Base-by-base conservation (phyloP, 2,113 vertebrate genomes). In the Brachirus orientalis region DNA sequence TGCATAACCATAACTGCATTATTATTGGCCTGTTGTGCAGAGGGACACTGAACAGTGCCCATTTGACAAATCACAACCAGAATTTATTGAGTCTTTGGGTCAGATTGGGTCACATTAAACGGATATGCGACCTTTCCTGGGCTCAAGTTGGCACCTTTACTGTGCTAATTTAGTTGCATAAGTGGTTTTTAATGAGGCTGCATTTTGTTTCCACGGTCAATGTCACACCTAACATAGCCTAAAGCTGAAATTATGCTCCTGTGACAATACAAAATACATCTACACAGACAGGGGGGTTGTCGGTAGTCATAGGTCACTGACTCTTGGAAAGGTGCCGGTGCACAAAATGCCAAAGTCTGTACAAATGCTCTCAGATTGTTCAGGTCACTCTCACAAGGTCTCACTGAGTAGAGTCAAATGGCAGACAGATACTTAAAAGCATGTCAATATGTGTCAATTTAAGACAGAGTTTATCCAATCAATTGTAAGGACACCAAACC, bases 361-460 rank as follows among this genome's bases (percentile, higher is more conserved):
- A 44, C 19, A 22, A 16, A 1, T n/a, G 8, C 35, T 19, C n/a
- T 38, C 20, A 11, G 19, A 20, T 19, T 37, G 41, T 66, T 74
- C 9, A 22, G 36, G 50, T 57, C 33, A 52, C 19, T 11, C 53
- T 28, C 35, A 53, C 69, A 77, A 82, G 78, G 65, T 82, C 65
- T 63, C 4, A 41, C 17, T 38, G 46, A 47, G 19, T 28, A 40
- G 17, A 17, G 44, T 13, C 47, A 65, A 64, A 62, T 50, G 51
- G 20, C 14, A 50, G 28, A 0, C 8, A 57, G 41, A 65, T 1
- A n/a, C 19, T 22, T 63, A 53, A 73, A 54, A 74, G 2, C 20
- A 69, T 57, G 60, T 72, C 53, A 55, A 66, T 80, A 80, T 40
- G 3, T 56, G 61, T 69, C 46, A 65, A 41, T 35, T 72, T 38